Percentiles rank a stretch among this genome's conserved stretches.
Evolutionary conservation across 2,888 invertebrate species (phyloP).

Genomic region (Amphimallon solstitiale): DNA sequence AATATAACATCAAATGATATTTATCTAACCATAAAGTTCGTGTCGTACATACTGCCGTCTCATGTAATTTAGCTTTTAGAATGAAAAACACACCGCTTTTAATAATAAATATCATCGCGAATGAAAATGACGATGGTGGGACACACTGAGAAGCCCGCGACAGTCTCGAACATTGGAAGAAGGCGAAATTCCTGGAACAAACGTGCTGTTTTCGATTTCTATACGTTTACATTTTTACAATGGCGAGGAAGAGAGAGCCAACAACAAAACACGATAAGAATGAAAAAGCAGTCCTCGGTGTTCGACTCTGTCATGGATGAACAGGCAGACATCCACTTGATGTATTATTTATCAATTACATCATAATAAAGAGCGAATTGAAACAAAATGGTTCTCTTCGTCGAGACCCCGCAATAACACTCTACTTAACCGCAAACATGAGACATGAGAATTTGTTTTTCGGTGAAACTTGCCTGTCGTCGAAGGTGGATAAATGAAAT

Average conservation of each 20-base stretch:
- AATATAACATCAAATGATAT: constrained; percentile 21
- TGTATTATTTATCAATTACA: constrained; percentile 61
- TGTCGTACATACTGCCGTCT: background rate
- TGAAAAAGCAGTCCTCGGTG: constrained; percentile 55
- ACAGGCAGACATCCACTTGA: constrained; percentile 54
- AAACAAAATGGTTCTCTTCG: constrained; percentile 45
- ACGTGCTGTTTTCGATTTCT: constrained; percentile 38
- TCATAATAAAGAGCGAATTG: constrained; percentile 52
- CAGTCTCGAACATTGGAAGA: background rate
- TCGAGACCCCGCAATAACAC: constrained; percentile 22
- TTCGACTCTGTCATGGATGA: constrained; percentile 53
- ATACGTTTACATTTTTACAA: constrained; percentile 41
- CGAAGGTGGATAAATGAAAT: constrained; percentile 24
- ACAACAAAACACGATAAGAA: constrained; percentile 38
- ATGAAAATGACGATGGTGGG: constrained; percentile 2
- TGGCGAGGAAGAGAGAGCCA: constrained; percentile 33
- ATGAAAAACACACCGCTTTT: constrained; percentile 28
- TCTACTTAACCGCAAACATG: constrained; percentile 26
- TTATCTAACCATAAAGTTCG: constrained; percentile 18
- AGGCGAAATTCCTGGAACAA: constrained; percentile 26
- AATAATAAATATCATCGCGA: constrained; percentile 36
- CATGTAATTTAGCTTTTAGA: constrained; percentile 15
- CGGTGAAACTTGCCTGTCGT: constrained; percentile 3
- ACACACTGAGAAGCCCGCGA: background rate
- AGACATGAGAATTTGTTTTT: constrained; percentile 30